Conservation (phyloP, 1,140 invertebrate species). For the Heliothis virescens region DNA sequence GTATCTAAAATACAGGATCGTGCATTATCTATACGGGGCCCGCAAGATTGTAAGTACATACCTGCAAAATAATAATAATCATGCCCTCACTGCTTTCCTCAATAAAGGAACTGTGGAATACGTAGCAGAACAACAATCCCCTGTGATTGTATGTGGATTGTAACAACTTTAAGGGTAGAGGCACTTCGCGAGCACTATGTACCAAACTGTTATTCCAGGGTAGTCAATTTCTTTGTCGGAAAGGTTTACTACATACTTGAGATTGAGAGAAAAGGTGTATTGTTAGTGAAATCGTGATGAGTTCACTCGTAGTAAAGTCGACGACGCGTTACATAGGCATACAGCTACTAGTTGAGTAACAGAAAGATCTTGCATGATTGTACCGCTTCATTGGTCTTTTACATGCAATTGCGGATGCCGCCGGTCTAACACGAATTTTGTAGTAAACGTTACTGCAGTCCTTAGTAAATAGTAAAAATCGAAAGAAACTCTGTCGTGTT, state of each 20-base stretch:
- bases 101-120: not conserved
- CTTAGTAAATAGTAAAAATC: too few relatives aligned
- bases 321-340: not conserved
- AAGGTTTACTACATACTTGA: not conserved
- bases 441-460: too few relatives aligned
- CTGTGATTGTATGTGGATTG: conserved; percentile 3
- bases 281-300: conserved; percentile 3
- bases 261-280: not conserved
- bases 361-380: not conserved
- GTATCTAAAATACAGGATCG: too few relatives aligned
- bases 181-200: not conserved
- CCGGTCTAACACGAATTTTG: too few relatives aligned
- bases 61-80: not conserved
- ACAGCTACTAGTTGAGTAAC: not conserved
- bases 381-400: too few relatives aligned
- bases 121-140: not conserved
- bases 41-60: too few relatives aligned
- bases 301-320: not conserved
- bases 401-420: too few relatives aligned
- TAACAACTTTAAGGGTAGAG: not conserved
- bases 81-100: not conserved
- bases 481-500: too few relatives aligned
- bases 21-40: too few relatives aligned
- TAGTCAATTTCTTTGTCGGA: conserved; percentile 9
- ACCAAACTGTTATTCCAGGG: not conserved